Percentiles rank a stretch among this genome's conserved stretches.
Evolutionary conservation across 2,888 invertebrate genomes (phyloP).

Genomic region (Zygaena filipendulae): DNA sequence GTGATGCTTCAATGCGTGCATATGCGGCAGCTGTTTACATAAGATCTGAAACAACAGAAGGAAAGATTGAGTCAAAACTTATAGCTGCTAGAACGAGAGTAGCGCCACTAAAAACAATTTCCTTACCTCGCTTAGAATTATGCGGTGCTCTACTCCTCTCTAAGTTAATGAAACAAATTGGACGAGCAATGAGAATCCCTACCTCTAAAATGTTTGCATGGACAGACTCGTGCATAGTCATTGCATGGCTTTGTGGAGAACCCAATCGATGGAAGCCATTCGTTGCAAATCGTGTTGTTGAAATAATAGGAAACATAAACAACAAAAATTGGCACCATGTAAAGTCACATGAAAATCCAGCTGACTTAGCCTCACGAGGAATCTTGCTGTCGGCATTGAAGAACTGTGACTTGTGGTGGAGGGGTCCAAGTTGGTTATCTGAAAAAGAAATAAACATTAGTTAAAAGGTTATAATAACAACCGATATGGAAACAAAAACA

Average conservation of each 20-base stretch:
- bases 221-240: conserved; percentile 21
- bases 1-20: conserved; percentile 11
- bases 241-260: conserved; percentile 20
- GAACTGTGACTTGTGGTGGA: conserved; percentile 16
- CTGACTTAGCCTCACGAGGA: conserved; percentile 18
- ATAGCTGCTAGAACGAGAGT: conserved; percentile 11
- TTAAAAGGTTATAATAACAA: background rate
- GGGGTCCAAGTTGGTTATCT: conserved; percentile 15
- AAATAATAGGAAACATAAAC: conserved; percentile 8
- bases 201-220: conserved; percentile 16
- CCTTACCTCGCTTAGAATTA: conserved; percentile 13
- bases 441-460: conserved; percentile 1
- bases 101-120: conserved; percentile 11
- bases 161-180: conserved; percentile 11
- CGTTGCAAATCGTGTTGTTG: conserved; percentile 17
- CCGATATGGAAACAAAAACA: background rate
- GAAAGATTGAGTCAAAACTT: conserved; percentile 4
- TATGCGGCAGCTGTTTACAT: conserved; percentile 11
- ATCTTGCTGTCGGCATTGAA: conserved; percentile 10
- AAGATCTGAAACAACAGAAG: conserved; percentile 4
- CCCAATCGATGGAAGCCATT: conserved; percentile 19
- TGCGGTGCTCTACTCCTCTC: conserved; percentile 12
- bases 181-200: conserved; percentile 9
- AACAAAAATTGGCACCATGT: conserved; percentile 10
- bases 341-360: conserved; percentile 16